Evolutionary conservation across 1,140 invertebrate genomes (phyloP).

Genomic region (Ditylenchus dipsaci): DNA sequence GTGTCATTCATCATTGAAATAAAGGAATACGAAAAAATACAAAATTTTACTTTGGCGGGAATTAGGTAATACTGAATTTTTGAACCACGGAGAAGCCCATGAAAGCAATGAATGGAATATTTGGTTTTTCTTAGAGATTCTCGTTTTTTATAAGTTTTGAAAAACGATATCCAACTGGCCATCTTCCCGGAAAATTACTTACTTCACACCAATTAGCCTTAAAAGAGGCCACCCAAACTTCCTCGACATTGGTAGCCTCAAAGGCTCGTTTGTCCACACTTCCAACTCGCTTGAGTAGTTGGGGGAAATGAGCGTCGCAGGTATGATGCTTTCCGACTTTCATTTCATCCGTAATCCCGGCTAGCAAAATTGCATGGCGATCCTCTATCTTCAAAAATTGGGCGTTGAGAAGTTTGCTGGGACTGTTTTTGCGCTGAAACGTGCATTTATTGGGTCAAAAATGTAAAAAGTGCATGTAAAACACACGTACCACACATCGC

Average conservation of each 20-base stretch:
- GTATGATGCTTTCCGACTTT: constrained; percentile 8
- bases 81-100: too few species aligned
- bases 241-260: constrained; percentile 8
- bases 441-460: neutral
- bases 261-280: constrained; percentile 19
- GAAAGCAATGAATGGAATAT: too few species aligned
- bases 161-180: too few species aligned
- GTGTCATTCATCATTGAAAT: too few species aligned
- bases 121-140: too few species aligned
- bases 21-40: too few species aligned
- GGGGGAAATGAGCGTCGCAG: constrained; percentile 4
- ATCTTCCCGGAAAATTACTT: neutral
- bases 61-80: too few species aligned
- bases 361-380: constrained; percentile 15
- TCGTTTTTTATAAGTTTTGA: too few species aligned
- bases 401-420: constrained; percentile 34
- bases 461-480: constrained; percentile 21
- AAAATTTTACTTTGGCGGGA: too few species aligned
- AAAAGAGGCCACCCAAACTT: constrained; percentile 8
- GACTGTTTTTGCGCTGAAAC: constrained; percentile 15
- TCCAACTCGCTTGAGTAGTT: constrained; percentile 13
- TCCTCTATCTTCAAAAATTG: constrained; percentile 25
- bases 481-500: constrained; percentile 22
- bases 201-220: constrained; percentile 28
- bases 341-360: neutral